Conservation (phyloP, 2,888 invertebrate species). For the Dynastes grantii region DNA sequence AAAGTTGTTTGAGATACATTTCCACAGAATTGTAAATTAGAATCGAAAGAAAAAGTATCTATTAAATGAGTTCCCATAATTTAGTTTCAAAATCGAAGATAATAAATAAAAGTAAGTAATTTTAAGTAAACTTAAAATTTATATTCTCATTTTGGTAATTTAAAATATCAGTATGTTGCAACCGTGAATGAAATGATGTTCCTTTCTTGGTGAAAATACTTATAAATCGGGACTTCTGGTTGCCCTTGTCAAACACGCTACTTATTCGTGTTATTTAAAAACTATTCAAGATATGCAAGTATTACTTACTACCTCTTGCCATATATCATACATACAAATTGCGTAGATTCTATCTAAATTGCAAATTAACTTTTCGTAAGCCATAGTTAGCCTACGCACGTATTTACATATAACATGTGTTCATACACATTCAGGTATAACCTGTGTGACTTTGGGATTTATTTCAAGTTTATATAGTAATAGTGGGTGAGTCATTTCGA, state of each 20-base stretch:
- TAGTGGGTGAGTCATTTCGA: too few relatives aligned
- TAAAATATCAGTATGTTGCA: neutral
- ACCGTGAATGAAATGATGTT: conserved; percentile 1
- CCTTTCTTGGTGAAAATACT: conserved; percentile 5
- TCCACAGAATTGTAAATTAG: too few relatives aligned
- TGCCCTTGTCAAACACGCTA: conserved; percentile 30
- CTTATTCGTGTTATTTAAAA: conserved; percentile 27
- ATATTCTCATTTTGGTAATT: too few relatives aligned
- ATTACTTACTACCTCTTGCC: conserved; percentile 19
- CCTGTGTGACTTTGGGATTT: neutral
- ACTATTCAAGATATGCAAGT: conserved; percentile 18
- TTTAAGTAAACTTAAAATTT: too few relatives aligned
- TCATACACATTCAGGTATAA: neutral
- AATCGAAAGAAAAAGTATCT: too few relatives aligned
- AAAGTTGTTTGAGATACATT: too few relatives aligned
- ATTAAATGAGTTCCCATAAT: too few relatives aligned
- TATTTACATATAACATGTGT: neutral
- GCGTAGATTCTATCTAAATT: conserved; percentile 30
- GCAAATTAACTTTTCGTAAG: conserved; percentile 33
- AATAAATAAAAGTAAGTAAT: too few relatives aligned
- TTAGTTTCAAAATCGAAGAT: too few relatives aligned
- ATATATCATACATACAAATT: conserved; percentile 27
- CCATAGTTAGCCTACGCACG: conserved; percentile 3
- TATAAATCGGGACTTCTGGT: neutral
- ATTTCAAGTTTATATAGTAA: neutral